These are phyloP conservation scores for Phoenoteleia sp. DNA, from an alignment of 2,888 invertebrate genomes.

Conservation along the genomic window DNA sequence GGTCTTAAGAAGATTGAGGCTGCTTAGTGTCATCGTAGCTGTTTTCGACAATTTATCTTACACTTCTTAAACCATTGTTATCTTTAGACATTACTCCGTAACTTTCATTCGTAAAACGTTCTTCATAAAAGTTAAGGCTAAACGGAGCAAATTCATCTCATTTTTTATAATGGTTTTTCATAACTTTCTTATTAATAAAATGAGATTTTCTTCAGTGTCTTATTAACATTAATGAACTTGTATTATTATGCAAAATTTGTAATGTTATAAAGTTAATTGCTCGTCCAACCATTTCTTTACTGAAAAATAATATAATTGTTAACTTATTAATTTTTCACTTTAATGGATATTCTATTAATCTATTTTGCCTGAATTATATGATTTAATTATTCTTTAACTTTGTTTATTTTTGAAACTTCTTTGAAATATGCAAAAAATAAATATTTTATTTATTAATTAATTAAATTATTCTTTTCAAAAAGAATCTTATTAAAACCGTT, in stretches of 20 bases:
- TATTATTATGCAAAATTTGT: neutral
- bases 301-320: too few species aligned
- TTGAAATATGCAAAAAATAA: too few species aligned
- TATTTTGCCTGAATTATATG: too few species aligned
- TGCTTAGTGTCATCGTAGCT: constrained; percentile 60
- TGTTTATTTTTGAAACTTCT: too few species aligned
- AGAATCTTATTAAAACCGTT: too few species aligned
- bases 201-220: neutral
- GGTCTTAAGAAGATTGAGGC: constrained; percentile 65
- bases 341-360: too few species aligned
- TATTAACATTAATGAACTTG: neutral
- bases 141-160: neutral
- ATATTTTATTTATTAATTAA: too few species aligned
- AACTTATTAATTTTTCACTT: too few species aligned
- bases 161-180: neutral
- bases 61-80: constrained; percentile 55
- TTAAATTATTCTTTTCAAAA: too few species aligned
- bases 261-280: too few species aligned
- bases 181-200: neutral
- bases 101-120: constrained; percentile 27
- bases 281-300: too few species aligned
- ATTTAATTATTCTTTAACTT: too few species aligned
- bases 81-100: constrained; percentile 44
- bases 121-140: constrained; percentile 14
- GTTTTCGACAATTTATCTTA: constrained; percentile 59